Percentiles rank a stretch among this genome's conserved stretches.
phyloP scores from a whole-genome alignment of 2,113 vertebrate genomes.

The Pelobates fuscus region DNA sequence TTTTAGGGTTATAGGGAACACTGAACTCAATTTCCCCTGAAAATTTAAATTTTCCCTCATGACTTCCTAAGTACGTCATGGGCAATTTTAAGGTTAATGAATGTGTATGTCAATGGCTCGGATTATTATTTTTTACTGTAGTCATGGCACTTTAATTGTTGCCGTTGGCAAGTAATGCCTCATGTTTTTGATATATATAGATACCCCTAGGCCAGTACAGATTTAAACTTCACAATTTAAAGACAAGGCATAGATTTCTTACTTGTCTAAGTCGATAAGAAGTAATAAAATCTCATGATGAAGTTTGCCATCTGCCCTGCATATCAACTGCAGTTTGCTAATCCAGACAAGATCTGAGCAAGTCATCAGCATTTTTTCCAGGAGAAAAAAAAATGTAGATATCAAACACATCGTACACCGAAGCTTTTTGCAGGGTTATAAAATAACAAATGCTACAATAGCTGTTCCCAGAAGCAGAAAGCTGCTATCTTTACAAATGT shows the following conservation, averaged over 20 bases:
- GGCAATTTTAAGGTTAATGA: background rate
- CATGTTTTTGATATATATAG: background rate
- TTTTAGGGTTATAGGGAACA: background rate
- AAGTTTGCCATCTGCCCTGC: constrained; percentile 45
- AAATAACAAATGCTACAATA: constrained; percentile 19
- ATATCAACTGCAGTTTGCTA: constrained; percentile 42
- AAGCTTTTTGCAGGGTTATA: constrained; percentile 34
- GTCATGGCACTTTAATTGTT: background rate
- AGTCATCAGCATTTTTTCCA: constrained; percentile 17
- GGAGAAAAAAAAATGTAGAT: constrained; percentile 25
- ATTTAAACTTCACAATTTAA: constrained; percentile 19
- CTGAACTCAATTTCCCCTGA: background rate
- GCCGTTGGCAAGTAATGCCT: background rate
- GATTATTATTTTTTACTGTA: background rate
- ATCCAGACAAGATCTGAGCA: constrained; percentile 40
- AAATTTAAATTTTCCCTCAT: background rate
- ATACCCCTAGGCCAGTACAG: background rate
- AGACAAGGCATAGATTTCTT: constrained; percentile 43
- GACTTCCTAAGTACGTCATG: background rate
- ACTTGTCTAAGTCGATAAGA: constrained; percentile 40
- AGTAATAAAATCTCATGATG: constrained; percentile 37
- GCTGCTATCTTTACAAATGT: constrained; percentile 6
- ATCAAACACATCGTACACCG: constrained; percentile 31
- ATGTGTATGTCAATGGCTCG: background rate
- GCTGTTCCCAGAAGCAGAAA: constrained; percentile 21